These are phyloP conservation scores for Romanogobio albipinnatus DNA, from an alignment of 2,113 vertebrate genomes.

Conservation along the genomic window DNA sequence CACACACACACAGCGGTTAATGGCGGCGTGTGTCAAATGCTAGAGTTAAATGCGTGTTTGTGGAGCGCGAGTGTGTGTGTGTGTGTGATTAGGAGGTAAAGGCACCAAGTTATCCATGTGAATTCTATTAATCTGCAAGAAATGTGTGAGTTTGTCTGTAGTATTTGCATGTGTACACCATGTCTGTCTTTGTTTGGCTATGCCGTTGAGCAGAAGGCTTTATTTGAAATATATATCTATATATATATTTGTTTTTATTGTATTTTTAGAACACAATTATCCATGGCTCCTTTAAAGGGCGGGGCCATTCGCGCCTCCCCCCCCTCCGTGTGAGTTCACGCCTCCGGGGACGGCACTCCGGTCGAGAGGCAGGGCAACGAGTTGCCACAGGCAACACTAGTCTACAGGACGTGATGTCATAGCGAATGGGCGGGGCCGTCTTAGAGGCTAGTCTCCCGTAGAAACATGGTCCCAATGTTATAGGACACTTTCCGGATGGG, in stretches of 20 bases:
- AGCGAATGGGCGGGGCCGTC: conserved; percentile 36
- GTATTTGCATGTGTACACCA: neutral
- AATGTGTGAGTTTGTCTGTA: conserved; percentile 3
- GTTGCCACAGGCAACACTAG: conserved; percentile 52
- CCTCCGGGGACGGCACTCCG: neutral
- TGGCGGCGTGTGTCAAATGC: neutral
- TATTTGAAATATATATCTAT: conserved; percentile 52
- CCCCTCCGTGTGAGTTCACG: neutral
- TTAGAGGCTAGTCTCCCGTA: conserved; percentile 98
- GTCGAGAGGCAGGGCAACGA: conserved; percentile 28
- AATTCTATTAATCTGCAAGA: conserved; percentile 43
- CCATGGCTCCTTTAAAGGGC: conserved; percentile 37
- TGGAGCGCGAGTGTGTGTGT: neutral
- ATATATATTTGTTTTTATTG: conserved; percentile 51
- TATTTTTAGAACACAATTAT: conserved; percentile 48
- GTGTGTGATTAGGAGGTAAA: conserved; percentile 45
- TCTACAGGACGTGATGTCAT: conserved; percentile 38
- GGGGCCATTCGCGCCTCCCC: neutral
- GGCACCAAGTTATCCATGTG: conserved; percentile 53
- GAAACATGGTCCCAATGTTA: conserved; percentile 99
- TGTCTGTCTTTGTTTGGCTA: neutral
- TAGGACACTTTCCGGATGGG: conserved; percentile 95
- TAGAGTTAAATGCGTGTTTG: neutral
- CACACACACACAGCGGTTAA: conserved; percentile 3
- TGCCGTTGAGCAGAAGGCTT: conserved; percentile 48